These are phyloP conservation scores for Coenonympha arcania DNA, from an alignment of 2,888 invertebrate species.

Conservation along the genomic window DNA sequence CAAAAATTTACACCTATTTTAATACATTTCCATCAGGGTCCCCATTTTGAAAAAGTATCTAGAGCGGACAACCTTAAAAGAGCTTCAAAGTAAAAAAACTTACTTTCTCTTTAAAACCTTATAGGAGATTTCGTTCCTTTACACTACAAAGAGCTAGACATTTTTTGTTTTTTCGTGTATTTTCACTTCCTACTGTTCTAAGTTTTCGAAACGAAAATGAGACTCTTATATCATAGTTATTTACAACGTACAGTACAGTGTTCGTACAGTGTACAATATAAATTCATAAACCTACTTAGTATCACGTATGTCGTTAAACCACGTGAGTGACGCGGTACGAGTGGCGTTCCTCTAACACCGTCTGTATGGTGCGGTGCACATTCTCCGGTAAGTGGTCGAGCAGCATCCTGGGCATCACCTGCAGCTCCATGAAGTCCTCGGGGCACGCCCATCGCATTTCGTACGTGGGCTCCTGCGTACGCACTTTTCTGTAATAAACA, in stretches of 20 bases:
- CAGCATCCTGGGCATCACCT: slow-evolving; percentile 89
- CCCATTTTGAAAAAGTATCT: too few species aligned
- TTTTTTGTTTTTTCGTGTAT: too few species aligned
- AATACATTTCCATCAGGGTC: too few species aligned
- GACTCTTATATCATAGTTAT: background rate
- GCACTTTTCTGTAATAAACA: slow-evolving; percentile 69
- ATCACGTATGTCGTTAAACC: slow-evolving; percentile 23
- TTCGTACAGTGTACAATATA: too few species aligned
- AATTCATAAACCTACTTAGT: too few species aligned
- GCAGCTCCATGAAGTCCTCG: slow-evolving; percentile 85
- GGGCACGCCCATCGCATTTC: slow-evolving; percentile 87
- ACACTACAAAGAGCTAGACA: too few species aligned
- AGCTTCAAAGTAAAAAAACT: too few species aligned
- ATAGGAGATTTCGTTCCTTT: too few species aligned
- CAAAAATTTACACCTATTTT: too few species aligned
- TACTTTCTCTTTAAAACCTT: too few species aligned
- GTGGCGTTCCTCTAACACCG: slow-evolving; percentile 73
- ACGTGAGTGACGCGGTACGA: slow-evolving; percentile 62
- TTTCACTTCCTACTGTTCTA: background rate
- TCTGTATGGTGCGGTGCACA: slow-evolving; percentile 80
- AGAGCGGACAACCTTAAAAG: too few species aligned
- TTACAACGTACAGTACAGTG: background rate
- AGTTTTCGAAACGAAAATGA: background rate
- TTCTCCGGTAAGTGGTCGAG: slow-evolving; percentile 89
- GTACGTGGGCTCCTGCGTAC: slow-evolving; percentile 77